phyloP scores from a whole-genome alignment of 2,113 vertebrate genomes.

The Numida meleagris region DNA sequence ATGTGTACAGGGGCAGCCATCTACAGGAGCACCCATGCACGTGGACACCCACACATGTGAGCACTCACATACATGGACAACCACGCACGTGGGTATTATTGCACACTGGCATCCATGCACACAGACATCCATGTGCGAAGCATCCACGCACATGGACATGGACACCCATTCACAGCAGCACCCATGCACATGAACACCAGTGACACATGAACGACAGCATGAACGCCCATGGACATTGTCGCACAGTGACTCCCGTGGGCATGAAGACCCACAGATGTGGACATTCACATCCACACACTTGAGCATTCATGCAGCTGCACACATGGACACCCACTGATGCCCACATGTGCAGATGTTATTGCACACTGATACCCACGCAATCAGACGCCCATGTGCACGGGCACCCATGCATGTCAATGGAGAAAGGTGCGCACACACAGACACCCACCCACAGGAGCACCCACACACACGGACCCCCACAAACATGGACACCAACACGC shows the following conservation, averaged over 20 bases:
- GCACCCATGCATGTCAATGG: background rate
- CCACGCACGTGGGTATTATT: background rate
- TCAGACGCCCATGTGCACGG: background rate
- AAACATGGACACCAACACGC: background rate
- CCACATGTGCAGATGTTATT: background rate
- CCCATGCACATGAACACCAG: no score
- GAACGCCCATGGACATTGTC: background rate
- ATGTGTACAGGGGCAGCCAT: no score
- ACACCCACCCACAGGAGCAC: background rate
- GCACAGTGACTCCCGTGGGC: background rate
- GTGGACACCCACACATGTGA: background rate
- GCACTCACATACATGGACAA: background rate
- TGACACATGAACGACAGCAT: no score
- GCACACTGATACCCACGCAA: background rate
- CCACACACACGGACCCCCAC: background rate
- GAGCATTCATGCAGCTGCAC: no score
- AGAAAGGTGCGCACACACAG: background rate
- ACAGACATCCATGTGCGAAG: background rate
- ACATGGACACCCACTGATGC: accelerated
- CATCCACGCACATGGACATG: no score
- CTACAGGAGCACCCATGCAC: background rate
- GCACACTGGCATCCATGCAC: accelerated
- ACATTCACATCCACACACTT: background rate
- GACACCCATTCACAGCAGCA: no score
- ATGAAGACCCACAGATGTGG: accelerated